A percentile compares a stretch with the other conserved stretches of the same genome.
phyloP scores from a whole-genome alignment of 2,113 vertebrate genomes.

The Thamnophis sirtalis region DNA sequence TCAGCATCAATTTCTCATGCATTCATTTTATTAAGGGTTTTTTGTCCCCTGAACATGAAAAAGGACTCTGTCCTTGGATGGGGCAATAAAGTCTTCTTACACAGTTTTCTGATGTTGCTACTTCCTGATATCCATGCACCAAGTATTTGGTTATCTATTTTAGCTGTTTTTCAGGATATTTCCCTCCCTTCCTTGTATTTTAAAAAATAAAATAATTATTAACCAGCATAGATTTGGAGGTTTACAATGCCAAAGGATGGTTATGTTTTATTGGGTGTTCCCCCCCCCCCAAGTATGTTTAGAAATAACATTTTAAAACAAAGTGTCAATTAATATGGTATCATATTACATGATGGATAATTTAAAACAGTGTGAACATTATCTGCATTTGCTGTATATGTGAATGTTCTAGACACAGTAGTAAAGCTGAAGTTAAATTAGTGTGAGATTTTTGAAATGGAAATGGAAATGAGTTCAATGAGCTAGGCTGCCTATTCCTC shows the following conservation, averaged over 20 bases:
- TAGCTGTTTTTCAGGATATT: not conserved
- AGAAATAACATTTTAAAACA: conserved; percentile 29
- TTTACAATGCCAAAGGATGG: not conserved
- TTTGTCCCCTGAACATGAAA: not conserved
- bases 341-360: conserved; percentile 17
- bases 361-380: conserved; percentile 41
- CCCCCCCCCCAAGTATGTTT: not conserved
- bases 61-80: not conserved
- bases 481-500: conserved; percentile 4
- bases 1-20: not conserved
- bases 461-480: conserved; percentile 8
- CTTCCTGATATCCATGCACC: not conserved
- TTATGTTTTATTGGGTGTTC: not conserved
- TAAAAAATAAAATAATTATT: not conserved
- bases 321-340: conserved; percentile 28
- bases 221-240: not conserved
- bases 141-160: not conserved
- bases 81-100: not conserved
- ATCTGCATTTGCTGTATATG: conserved; percentile 12
- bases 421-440: conserved; percentile 18
- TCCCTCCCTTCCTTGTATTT: not conserved
- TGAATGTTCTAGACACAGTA: conserved; percentile 17
- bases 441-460: not conserved
- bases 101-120: not conserved
- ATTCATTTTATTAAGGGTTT: not conserved